Base-by-base conservation (phyloP, 2,888 invertebrate genomes). In the Philereme vetulata region DNA sequence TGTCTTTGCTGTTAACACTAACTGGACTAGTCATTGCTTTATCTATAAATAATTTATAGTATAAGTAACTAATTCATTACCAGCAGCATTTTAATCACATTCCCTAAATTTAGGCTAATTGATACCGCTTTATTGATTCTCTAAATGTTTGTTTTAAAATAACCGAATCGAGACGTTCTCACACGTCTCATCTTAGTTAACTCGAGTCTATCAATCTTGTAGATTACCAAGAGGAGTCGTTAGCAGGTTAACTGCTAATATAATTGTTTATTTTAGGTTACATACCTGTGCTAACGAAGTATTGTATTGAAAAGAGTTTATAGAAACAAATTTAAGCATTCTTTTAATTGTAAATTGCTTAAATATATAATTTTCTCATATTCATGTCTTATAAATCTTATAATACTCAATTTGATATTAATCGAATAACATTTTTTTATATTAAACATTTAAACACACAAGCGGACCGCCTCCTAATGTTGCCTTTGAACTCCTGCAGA, bases 71-170 rank as follows among this genome's bases (percentile, higher is more conserved):
- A 40, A 46, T 40, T 35, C 43, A 62, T 10, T 54, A 44, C 51
- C 40, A 64, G 80, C 80, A 66, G 53, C 81, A 79, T 82, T 79
- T 82, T 84, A 85, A 72, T 68, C 63, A 65, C 68, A 60, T 64
- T 71, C 67, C 68, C 65, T 66, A 77, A 78, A 84, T 85, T 81
- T 80, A 82, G 86, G 86, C 82, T 85, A 85, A 87, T 85, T 84
- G 80, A 78, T 72, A 72, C 75, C 66, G 68, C 75, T 76, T 72
- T 82, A 84, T 84, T 82, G 82, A 81, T 82, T 80, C 76, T 74
- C 64, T 71, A 70, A 48, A 75, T 76, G 72, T 82, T 78, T 80
- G 75, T 81, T 81, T 75, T 68, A 60, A 56, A 55, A 56, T 54
- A 51, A 50, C 46, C 38, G 36, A 51, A 52, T 52, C 43, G 44